These are phyloP conservation scores for Drosophila tropicalis DNA, from an alignment of 1,140 invertebrate genomes.

Conservation along the genomic window DNA sequence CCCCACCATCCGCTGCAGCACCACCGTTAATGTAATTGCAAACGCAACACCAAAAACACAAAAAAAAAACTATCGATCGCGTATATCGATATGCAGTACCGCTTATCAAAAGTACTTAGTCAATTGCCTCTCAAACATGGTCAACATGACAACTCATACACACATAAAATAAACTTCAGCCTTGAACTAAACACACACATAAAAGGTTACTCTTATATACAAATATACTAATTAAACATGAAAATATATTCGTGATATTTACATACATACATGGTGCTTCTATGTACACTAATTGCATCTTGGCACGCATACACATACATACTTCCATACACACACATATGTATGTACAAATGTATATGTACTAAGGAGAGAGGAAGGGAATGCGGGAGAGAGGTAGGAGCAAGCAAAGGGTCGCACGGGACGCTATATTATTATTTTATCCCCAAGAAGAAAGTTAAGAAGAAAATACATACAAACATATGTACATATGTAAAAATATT, in stretches of 20 bases:
- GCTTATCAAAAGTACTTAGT: conserved; percentile 24
- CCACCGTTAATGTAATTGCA: conserved; percentile 58
- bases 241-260: not conserved
- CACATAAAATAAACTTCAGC: conserved; percentile 41
- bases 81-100: conserved; percentile 2
- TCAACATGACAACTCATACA: not conserved
- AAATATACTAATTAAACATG: conserved; percentile 13
- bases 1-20: conserved; percentile 8
- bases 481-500: too few relatives aligned
- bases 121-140: conserved; percentile 10
- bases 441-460: too few relatives aligned
- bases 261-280: not conserved
- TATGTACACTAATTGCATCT: not conserved
- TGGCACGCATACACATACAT: not conserved
- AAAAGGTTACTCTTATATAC: conserved; percentile 12
- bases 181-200: conserved; percentile 53
- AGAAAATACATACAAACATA: too few relatives aligned
- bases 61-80: not conserved
- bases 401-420: too few relatives aligned
- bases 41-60: not conserved
- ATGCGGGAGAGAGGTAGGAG: too few relatives aligned
- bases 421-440: too few relatives aligned
- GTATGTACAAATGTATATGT: too few relatives aligned
- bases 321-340: not conserved
- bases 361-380: too few relatives aligned